These are phyloP conservation scores for Eulimnadia texana DNA, from an alignment of 1,140 invertebrate genomes.

Conservation along the genomic window DNA sequence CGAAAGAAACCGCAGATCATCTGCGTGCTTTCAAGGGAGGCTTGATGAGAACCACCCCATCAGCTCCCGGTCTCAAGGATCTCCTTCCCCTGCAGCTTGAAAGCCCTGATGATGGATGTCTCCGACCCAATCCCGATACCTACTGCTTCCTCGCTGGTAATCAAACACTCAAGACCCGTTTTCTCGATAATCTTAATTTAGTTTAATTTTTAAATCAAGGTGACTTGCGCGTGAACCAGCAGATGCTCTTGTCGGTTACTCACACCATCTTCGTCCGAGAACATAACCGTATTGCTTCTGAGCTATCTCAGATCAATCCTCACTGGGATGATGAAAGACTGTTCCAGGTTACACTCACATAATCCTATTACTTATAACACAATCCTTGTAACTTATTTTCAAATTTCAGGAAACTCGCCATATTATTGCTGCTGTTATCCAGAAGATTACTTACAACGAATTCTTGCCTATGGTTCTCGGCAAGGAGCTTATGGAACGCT, in stretches of 20 bases:
- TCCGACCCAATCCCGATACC: constrained; percentile 30
- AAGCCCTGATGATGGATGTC: constrained; percentile 38
- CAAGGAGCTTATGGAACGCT: constrained; percentile 30
- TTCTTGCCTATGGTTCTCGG: constrained; percentile 41
- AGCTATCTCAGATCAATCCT: constrained; percentile 32
- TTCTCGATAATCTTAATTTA: not conserved
- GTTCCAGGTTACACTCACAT: constrained; percentile 28
- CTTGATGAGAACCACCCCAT: constrained; percentile 27
- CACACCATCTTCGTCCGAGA: constrained; percentile 35
- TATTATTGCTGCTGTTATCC: constrained; percentile 36
- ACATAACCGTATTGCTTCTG: constrained; percentile 34
- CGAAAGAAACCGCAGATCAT: constrained; percentile 28
- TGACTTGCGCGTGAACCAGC: constrained; percentile 39
- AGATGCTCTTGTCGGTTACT: constrained; percentile 45
- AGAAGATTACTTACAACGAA: constrained; percentile 42
- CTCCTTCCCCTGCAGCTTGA: constrained; percentile 35
- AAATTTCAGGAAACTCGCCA: constrained; percentile 30
- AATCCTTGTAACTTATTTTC: not conserved
- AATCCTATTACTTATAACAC: not conserved
- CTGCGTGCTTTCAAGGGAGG: constrained; percentile 36
- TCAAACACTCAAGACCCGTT: not conserved
- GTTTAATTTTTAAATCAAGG: constrained; percentile 25
- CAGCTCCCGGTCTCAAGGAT: constrained; percentile 33
- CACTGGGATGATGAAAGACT: constrained; percentile 40
- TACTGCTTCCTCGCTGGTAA: constrained; percentile 39